Evolutionary conservation across 1,140 invertebrate genomes (phyloP), one percentile per base, ranked within the genome.

Genomic region (Piezodorus guildinii): DNA sequence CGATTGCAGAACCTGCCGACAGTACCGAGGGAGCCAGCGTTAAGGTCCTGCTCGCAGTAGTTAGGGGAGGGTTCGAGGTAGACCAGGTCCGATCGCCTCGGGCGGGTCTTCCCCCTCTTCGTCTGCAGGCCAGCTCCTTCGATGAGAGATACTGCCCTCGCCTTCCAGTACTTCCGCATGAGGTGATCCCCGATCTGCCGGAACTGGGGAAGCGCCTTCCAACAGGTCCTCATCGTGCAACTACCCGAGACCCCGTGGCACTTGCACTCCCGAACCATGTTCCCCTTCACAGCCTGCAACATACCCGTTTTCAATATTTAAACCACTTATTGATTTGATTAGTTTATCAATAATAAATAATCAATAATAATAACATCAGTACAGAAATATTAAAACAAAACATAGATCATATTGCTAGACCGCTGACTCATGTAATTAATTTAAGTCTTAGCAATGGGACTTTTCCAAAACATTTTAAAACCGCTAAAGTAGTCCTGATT

Each of bases 161-260:
- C 91, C 68, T 84, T 81, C 70, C 86, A 83, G 77, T 94, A 94
- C 72, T 88, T 88, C 65, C 83, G 83, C 79, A 90, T 85, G 27
- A 96, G 79, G 62, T 83, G 84, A 68, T 90, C 85, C 25, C 91
- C 92, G 49, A 96, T 85, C 70, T 83, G 79, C 60, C 85, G 80
- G 79, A 96, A 96, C 25, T 85, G 83, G 21, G 90, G 88, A 72
- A 95, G 77, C 21, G 88, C 90, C 72, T 85, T 83, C 94, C 94
- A 98, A 75, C 95, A 98, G 4, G 94, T 97, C 72, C 90, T 86
- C 75, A 96, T 82, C 0, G 91, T 91, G 73, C 94, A 98, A 60
- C 91, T 93, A 1, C 94, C 94, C 60, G 91, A 95, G 23, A 97
- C 91, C 6, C 95, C 95, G 74, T 97, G 94, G 74, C 95, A 97